Evolutionary conservation across 2,797 vertebrate genomes (phyloP).

Genomic region (Limnodromus scolopaceus): DNA sequence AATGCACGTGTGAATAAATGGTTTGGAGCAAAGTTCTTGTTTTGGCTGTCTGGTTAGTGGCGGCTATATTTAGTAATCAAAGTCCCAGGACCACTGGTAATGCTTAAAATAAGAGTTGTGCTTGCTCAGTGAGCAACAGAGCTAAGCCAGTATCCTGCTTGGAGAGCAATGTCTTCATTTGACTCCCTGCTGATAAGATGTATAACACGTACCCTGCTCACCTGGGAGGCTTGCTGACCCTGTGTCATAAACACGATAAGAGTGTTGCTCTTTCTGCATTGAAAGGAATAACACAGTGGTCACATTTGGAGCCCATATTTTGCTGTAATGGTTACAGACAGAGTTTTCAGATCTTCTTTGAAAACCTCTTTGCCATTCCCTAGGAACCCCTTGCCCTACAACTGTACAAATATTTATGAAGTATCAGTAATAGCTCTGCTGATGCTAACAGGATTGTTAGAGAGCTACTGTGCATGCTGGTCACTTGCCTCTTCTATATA

Average conservation of each 20-base stretch:
- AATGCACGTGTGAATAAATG: background rate
- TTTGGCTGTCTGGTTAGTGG: background rate
- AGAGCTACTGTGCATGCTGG: background rate
- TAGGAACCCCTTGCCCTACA: background rate
- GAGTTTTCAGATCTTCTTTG: background rate
- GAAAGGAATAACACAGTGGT: background rate
- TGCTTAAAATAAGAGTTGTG: background rate
- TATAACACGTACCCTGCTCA: background rate
- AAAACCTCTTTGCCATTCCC: background rate
- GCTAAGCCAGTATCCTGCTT: background rate
- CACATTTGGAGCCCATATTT: background rate
- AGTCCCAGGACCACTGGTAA: background rate
- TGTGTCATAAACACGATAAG: background rate
- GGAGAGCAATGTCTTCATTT: background rate
- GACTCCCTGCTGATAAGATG: background rate
- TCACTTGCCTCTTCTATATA: background rate
- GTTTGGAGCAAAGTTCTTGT: background rate
- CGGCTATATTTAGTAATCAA: background rate
- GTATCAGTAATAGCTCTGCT: background rate
- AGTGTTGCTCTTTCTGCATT: background rate
- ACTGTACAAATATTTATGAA: background rate
- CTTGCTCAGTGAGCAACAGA: background rate
- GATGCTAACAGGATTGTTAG: background rate
- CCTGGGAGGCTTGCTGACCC: background rate
- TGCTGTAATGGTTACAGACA: background rate